Evolutionary conservation across 1,140 invertebrate species (phyloP).

Genomic region (Yoshiicerus persimilis): DNA sequence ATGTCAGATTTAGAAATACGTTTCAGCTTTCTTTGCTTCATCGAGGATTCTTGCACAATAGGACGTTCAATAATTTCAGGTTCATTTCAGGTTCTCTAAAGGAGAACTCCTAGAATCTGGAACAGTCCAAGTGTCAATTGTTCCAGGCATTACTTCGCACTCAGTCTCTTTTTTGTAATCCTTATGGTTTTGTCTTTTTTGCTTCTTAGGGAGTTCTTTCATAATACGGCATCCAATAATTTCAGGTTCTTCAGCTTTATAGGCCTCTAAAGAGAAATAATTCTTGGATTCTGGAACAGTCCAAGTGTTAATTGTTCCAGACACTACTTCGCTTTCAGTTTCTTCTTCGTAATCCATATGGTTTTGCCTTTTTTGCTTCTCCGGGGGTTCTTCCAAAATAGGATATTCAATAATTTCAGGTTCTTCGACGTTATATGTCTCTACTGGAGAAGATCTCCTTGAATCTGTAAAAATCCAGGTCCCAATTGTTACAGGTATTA

Average conservation of each 20-base stretch:
- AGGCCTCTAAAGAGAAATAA: constrained; percentile 39
- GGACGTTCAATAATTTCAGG: constrained; percentile 44
- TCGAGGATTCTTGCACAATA: constrained; percentile 40
- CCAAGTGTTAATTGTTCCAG: constrained; percentile 30
- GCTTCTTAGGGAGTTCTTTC: constrained; percentile 45
- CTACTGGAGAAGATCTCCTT: constrained; percentile 34
- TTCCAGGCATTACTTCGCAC: constrained; percentile 29
- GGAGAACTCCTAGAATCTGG: constrained; percentile 37
- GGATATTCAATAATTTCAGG: constrained; percentile 44
- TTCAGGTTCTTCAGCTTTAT: constrained; percentile 46
- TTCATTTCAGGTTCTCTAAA: constrained; percentile 42
- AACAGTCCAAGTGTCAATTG: constrained; percentile 37
- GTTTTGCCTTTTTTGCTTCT: too few species aligned
- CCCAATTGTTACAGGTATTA: constrained; percentile 13
- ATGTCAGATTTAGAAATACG: constrained; percentile 54
- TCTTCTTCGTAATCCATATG: too few species aligned
- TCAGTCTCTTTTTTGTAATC: too few species aligned
- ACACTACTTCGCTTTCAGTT: constrained; percentile 40
- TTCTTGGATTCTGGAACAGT: constrained; percentile 33
- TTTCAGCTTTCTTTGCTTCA: constrained; percentile 47
- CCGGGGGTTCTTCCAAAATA: constrained; percentile 41
- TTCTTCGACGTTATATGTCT: constrained; percentile 45
- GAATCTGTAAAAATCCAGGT: constrained; percentile 41
- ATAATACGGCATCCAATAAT: constrained; percentile 39
- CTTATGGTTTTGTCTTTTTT: too few species aligned